Conservation (phyloP, 1,140 invertebrate species). For the Lordiphosa mommai region DNA sequence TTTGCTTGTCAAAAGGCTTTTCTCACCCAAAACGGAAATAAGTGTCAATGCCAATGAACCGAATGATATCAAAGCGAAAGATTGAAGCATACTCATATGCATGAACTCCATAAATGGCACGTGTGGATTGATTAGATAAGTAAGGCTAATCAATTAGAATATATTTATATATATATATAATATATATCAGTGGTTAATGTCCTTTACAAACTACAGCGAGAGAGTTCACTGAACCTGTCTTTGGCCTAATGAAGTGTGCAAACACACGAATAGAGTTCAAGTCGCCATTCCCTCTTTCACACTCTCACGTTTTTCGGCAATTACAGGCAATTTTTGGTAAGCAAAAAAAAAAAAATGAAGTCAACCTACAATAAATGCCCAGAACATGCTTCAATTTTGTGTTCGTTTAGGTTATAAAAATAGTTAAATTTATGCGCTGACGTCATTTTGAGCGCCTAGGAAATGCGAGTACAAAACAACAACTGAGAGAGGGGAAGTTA, state of each 20-base stretch:
- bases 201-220: conserved; percentile 23
- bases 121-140: conserved; percentile 46
- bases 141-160: conserved; percentile 43
- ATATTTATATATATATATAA: too few species aligned
- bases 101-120: conserved; percentile 11
- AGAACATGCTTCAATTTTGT: conserved; percentile 53
- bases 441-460: conserved; percentile 50
- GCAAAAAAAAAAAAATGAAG: conserved; percentile 10
- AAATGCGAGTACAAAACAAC: conserved; percentile 27
- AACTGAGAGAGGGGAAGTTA: conserved; percentile 13
- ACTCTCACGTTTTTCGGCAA: not conserved
- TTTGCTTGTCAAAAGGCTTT: not conserved
- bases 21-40: conserved; percentile 20
- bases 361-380: conserved; percentile 32
- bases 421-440: conserved; percentile 68
- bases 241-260: conserved; percentile 26
- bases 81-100: not conserved
- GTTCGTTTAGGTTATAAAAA: conserved; percentile 43
- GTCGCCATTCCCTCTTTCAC: not conserved
- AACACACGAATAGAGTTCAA: conserved; percentile 9
- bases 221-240: conserved; percentile 33
- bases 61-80: conserved; percentile 26
- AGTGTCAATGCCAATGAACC: conserved; percentile 43
- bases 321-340: conserved; percentile 2
- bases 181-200: too few species aligned